A percentile compares a stretch with the other conserved stretches of the same genome.
Evolutionary conservation across 1,140 invertebrate genomes (phyloP).

Genomic region (Physella acuta): DNA sequence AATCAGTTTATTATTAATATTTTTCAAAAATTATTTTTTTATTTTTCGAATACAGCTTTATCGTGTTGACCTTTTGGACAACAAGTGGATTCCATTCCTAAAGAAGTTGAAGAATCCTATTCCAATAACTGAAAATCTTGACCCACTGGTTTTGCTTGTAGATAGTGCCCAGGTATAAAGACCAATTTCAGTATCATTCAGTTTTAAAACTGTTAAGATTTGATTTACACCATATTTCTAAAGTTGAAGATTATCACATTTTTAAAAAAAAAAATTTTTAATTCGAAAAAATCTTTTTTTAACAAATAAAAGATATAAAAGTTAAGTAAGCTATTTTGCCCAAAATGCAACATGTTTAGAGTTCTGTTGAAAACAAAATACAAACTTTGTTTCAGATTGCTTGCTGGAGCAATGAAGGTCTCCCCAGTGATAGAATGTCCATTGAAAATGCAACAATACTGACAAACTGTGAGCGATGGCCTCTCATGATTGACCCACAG

Average conservation of each 20-base stretch:
- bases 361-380: too few species aligned
- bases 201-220: too few species aligned
- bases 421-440: slow-evolving; percentile 94
- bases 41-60: slow-evolving; percentile 66
- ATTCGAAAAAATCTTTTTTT: background rate
- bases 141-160: slow-evolving; percentile 84
- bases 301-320: background rate
- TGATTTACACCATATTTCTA: too few species aligned
- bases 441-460: slow-evolving; percentile 96
- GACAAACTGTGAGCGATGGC: slow-evolving; percentile 91
- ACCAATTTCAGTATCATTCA: too few species aligned
- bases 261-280: background rate
- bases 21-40: background rate
- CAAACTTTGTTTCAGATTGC: slow-evolving; percentile 77
- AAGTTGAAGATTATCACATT: background rate
- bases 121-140: slow-evolving; percentile 82
- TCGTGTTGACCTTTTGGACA: slow-evolving; percentile 81
- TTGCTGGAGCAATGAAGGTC: slow-evolving; percentile 91
- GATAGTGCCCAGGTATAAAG: slow-evolving; percentile 73
- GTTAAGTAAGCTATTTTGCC: too few species aligned
- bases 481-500: slow-evolving; percentile 93
- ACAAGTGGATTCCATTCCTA: slow-evolving; percentile 72
- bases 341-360: too few species aligned
- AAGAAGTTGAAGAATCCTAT: slow-evolving; percentile 68
- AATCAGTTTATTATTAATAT: too few species aligned